Base-by-base conservation (phyloP, 1,140 invertebrate genomes). In the Thrips palmi region DNA sequence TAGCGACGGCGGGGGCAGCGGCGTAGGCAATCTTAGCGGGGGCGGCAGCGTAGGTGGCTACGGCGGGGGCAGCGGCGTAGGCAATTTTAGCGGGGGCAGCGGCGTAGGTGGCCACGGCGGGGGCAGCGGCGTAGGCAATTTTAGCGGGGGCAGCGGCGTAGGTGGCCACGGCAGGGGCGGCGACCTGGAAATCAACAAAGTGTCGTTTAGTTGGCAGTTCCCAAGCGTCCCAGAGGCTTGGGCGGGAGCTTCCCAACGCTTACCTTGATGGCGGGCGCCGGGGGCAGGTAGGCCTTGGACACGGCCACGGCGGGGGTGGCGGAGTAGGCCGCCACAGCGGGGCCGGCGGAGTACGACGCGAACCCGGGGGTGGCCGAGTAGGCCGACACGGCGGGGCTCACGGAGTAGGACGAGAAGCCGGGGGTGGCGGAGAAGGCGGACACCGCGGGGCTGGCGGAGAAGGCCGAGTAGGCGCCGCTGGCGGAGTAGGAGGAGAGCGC, bases 401-500 rank as follows among this genome's bases (percentile, higher is more conserved):
- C n/a, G n/a, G n/a, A n/a, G n/a, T n/a, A 40, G 35, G 10, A 32
- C 33, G 8, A 34, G 35, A 14, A 41, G 18, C 11, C 33, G 15
- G 27, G 37, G 41, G 15, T 42, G 37, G 18, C 33, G 12, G 11
- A 27, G 27, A 4, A 33, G 18, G 14, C 32, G 25, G 20, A 32
- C 37, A 39, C 28, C 30, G 21, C 28, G 27, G 20, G 15, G 30
- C 5, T 6, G 30, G 14, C 14, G 5, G 5, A 12, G n/a, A n/a
- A n/a, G n/a, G n/a, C n/a, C n/a, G n/a, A n/a, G n/a, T n/a, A n/a
- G n/a, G n/a, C n/a, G n/a, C n/a, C n/a, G n/a, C n/a, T 5, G n/a
- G 37, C 15, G 27, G 37, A 18, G 37, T 39, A 39, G 20, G 30
- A n/a, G 7, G 37, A n/a, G 17, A 30, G 37, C 12, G 37, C 24